Percentiles rank a stretch among this genome's conserved stretches.
Evolutionary conservation across 2,888 invertebrate genomes (phyloP).

Genomic region (Tromatobia lineatoria): DNA sequence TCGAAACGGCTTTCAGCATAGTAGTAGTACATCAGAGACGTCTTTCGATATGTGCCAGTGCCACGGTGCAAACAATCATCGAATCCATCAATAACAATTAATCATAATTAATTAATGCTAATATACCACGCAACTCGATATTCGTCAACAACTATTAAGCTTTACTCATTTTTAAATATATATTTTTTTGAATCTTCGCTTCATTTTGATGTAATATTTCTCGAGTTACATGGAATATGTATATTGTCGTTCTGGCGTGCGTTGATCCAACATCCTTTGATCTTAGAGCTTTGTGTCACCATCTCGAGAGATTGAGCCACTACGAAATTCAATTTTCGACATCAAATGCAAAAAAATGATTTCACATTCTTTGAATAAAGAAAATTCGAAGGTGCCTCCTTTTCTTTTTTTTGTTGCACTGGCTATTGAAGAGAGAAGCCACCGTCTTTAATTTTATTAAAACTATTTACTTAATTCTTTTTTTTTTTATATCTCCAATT

Average conservation of each 20-base stretch:
- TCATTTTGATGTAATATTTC: background rate
- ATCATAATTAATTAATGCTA: conserved; percentile 74
- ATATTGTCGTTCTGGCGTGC: conserved; percentile 35
- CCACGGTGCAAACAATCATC: conserved; percentile 85
- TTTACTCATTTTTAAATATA: background rate
- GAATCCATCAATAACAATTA: conserved; percentile 82
- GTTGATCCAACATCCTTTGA: conserved; percentile 38
- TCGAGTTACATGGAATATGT: conserved; percentile 16
- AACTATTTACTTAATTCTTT: conserved; percentile 2
- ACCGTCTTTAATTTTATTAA: conserved; percentile 20
- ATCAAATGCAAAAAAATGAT: background rate
- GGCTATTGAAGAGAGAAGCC: background rate
- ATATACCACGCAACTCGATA: conserved; percentile 76
- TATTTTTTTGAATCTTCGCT: background rate
- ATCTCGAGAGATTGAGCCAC: conserved; percentile 31
- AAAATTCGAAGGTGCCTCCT: conserved; percentile 14
- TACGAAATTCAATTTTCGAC: conserved; percentile 20
- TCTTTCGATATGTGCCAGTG: conserved; percentile 81
- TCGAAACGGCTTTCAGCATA: conserved; percentile 55
- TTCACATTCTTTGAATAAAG: background rate
- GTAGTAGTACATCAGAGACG: conserved; percentile 53
- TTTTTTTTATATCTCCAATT: conserved; percentile 23
- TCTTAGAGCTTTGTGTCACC: conserved; percentile 38
- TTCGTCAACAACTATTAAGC: conserved; percentile 64
- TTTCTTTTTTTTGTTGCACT: background rate